Percentiles rank a stretch among this genome's conserved stretches.
Evolutionary conservation across 1,140 invertebrate genomes (phyloP).

Genomic region (Brachionus rotundiformis): DNA sequence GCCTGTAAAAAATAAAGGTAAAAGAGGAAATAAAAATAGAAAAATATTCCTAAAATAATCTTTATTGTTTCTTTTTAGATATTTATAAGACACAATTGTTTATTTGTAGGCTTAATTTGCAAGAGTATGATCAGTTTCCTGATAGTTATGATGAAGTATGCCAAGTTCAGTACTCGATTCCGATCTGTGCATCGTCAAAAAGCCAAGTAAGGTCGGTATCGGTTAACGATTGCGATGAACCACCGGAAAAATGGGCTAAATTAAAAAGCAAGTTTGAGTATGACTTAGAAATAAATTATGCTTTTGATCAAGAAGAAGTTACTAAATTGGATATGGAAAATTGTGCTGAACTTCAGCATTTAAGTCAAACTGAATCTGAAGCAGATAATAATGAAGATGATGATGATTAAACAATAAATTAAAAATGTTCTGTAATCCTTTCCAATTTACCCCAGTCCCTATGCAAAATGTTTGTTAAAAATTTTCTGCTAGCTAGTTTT

Average conservation of each 20-base stretch:
- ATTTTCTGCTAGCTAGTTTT: background rate
- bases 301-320: constrained; percentile 25
- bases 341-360: constrained; percentile 44
- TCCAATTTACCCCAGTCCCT: background rate
- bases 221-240: constrained; percentile 79
- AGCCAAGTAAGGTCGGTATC: constrained; percentile 76
- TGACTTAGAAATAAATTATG: constrained; percentile 65
- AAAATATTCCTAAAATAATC: constrained; percentile 55
- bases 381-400: constrained; percentile 50
- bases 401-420: background rate
- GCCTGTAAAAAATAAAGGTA: constrained; percentile 88
- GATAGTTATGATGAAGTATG: constrained; percentile 83
- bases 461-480: background rate
- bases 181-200: constrained; percentile 60
- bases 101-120: constrained; percentile 86
- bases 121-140: constrained; percentile 94
- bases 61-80: constrained; percentile 65
- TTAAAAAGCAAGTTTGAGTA: constrained; percentile 96
- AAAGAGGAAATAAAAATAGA: constrained; percentile 36
- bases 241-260: constrained; percentile 96
- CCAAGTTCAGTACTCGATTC: constrained; percentile 97
- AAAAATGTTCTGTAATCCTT: background rate
- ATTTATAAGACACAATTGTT: constrained; percentile 94
- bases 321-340: constrained; percentile 20
- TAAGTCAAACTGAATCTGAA: constrained; percentile 49